Percentiles rank a stretch among this genome's conserved stretches.
Conservation (phyloP, 1,140 invertebrate species). For the Drosophila sp. region DNA sequence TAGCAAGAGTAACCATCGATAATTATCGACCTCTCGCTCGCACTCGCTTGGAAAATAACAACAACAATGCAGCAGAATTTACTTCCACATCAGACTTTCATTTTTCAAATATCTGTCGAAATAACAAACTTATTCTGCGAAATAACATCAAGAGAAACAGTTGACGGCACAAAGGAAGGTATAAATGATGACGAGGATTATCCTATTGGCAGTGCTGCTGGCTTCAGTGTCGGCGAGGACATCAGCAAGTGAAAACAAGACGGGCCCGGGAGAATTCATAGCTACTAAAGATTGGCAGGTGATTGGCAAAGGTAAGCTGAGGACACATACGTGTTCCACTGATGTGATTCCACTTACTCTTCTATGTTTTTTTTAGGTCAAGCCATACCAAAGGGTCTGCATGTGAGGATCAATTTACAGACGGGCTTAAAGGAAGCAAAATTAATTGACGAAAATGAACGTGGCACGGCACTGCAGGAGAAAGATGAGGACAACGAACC, state of each 20-base stretch:
- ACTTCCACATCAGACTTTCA: conserved; percentile 29
- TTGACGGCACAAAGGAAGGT: background rate
- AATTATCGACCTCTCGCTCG: too few relatives aligned
- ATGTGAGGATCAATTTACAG: conserved; percentile 89
- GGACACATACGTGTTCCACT: conserved; percentile 57
- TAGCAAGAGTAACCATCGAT: too few relatives aligned
- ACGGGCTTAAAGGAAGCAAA: conserved; percentile 90
- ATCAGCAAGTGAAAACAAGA: conserved; percentile 44
- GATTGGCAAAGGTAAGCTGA: background rate
- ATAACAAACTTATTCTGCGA: conserved; percentile 8
- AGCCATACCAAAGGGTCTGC: conserved; percentile 88
- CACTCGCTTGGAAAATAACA: too few relatives aligned
- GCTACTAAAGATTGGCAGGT: conserved; percentile 85
- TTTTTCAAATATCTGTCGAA: conserved; percentile 33
- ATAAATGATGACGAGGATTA: conserved; percentile 17
- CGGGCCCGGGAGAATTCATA: conserved; percentile 82
- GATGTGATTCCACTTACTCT: background rate
- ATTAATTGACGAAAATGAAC: conserved; percentile 84
- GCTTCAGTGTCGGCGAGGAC: conserved; percentile 13
- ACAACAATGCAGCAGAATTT: background rate
- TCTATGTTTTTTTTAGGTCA: conserved; percentile 84
- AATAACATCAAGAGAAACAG: conserved; percentile 6
- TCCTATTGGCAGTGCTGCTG: conserved; percentile 16
- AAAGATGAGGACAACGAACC: conserved; percentile 32
- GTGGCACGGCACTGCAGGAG: conserved; percentile 61